Evolutionary conservation across 2,113 vertebrate species (phyloP).

Genomic region (Pelobates fuscus): DNA sequence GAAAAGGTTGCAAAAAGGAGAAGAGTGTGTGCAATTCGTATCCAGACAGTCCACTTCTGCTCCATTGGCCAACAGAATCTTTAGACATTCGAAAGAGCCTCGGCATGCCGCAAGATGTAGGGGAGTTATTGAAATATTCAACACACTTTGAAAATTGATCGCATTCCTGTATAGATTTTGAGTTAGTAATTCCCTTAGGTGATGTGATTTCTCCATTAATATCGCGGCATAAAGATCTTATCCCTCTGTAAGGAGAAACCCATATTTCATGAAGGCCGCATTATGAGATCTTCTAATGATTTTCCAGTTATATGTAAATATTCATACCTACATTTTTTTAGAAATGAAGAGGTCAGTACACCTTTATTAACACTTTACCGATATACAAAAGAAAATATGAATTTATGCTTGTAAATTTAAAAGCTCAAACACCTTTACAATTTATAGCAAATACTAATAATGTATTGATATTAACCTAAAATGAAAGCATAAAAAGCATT

Average conservation of each 20-base stretch:
- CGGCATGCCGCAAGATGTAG: conserved; percentile 79
- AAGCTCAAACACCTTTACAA: no score
- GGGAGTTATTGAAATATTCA: conserved; percentile 84
- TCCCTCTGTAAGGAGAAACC: conserved; percentile 64
- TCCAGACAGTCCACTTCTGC: conserved; percentile 88
- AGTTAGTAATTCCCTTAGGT: conserved; percentile 73
- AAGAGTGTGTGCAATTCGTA: conserved; percentile 88
- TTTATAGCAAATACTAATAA: no score
- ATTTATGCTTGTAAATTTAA: no score
- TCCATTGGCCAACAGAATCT: conserved; percentile 78
- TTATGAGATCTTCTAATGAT: no score
- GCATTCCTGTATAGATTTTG: conserved; percentile 78
- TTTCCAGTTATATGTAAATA: no score
- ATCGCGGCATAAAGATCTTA: conserved; percentile 77
- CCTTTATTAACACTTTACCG: no score
- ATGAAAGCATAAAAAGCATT: no score
- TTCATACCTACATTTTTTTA: no score
- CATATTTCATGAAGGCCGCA: conserved; percentile 37
- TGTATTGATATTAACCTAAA: no score
- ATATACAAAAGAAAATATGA: no score
- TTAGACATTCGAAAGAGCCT: conserved; percentile 76
- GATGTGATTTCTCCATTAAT: conserved; percentile 65
- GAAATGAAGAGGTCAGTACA: no score
- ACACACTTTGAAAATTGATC: conserved; percentile 82
- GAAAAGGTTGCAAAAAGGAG: conserved; percentile 86